Conservation (phyloP, 1,140 invertebrate genomes). For the Drosophila teissieri region DNA sequence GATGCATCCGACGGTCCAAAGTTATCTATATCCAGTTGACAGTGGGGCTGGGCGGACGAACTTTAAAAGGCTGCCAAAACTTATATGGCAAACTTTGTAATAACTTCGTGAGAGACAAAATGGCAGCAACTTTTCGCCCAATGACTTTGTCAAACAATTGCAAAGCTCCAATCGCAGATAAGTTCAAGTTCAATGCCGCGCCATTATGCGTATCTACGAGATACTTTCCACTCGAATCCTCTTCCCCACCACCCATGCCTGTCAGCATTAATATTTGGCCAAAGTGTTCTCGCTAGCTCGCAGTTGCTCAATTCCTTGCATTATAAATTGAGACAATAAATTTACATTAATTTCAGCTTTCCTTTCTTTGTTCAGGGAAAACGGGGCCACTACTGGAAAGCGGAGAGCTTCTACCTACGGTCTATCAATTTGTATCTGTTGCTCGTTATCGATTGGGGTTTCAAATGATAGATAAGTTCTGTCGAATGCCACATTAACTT, state of each 20-base stretch:
- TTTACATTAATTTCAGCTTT: conserved; percentile 71
- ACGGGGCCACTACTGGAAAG: conserved; percentile 15
- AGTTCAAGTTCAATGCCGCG: conserved; percentile 72
- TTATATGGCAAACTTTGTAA: conserved; percentile 69
- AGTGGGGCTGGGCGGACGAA: conserved; percentile 26
- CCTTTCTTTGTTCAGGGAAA: conserved; percentile 14
- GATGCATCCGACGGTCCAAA: conserved; percentile 28
- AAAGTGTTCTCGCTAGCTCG: conserved; percentile 29
- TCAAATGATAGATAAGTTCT: conserved; percentile 40
- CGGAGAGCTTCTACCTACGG: neutral
- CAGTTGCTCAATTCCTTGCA: conserved; percentile 53
- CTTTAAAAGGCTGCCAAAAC: conserved; percentile 52
- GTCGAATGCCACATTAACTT: conserved; percentile 23
- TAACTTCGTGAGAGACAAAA: conserved; percentile 57
- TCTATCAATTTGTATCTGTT: conserved; percentile 17
- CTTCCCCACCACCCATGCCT: conserved; percentile 14
- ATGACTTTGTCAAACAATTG: conserved; percentile 74
- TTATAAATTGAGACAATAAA: conserved; percentile 81
- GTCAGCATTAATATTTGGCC: conserved; percentile 73
- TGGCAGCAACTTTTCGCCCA: conserved; percentile 50
- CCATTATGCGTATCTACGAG: conserved; percentile 54
- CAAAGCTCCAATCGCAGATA: conserved; percentile 44
- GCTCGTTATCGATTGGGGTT: conserved; percentile 21
- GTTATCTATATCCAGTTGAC: conserved; percentile 50
- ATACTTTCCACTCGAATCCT: conserved; percentile 45